Evolutionary conservation across 53 echinoderm and acorn worm species (phyloP), one percentile per base, ranked within the genome.

Genomic region (Crossaster papposus): DNA sequence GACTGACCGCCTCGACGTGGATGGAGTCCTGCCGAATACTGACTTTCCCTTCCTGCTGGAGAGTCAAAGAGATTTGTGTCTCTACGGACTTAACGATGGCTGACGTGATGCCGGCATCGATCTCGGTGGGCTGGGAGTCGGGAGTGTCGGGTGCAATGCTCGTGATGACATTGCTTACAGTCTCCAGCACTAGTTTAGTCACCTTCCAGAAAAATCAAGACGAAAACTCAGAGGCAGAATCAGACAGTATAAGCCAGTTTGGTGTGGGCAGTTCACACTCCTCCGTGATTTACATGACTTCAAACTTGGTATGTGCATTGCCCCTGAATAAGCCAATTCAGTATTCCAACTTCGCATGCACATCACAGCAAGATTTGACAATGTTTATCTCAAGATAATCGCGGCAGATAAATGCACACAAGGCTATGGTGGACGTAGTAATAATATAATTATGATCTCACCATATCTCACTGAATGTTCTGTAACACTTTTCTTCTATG

Each of bases 51-150:
- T 26, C 83, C 37, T 83, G 26, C 83, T 83, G 65, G 11, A 83
- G 75, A 26, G 81, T 90, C 54, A 81, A 54, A 15, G 81, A 81
- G 37, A 90, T 72, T 90, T 90, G 90, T 4, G 72, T 36, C 64
- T 90, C 81, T 8, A 90, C 81, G 37, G 90, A 90, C 74, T 73
- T 13, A 72, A 90, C 9, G 81, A 90, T 90, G 64, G 51, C 55
- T 7, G 90, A 53, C 22, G 90, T 63, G 36, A 30, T 76, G 4
- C 12, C 22, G 0, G 38, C 51, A 14, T 78, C 50, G 22, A 78
- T 78, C 20, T 50, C 4, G 4, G 38, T 44, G 17, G 78, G 28
- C 28, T 68, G 5, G 68, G 68, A 68, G 9, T 68, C 51, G 14
- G 34, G 30, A 78, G 15, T 20, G 23, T 8, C 26, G 24, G 78